Conservation (phyloP, 1,140 invertebrate genomes). For the honey bee (Apis mellifera) region DNA sequence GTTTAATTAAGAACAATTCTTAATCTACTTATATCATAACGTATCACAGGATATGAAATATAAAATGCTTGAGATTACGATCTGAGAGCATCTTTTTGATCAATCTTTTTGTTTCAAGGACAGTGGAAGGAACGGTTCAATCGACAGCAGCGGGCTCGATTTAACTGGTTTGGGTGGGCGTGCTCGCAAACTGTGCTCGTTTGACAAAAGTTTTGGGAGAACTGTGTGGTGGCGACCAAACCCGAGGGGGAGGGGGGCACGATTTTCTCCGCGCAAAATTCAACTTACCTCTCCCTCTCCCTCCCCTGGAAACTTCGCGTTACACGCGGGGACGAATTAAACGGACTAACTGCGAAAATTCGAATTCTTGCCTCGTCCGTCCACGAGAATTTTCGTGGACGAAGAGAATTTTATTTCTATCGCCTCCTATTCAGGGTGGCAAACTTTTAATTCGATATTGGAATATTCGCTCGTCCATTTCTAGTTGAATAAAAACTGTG, state of each 20-base stretch:
- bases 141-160: background rate
- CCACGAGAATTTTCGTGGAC: background rate
- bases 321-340: background rate
- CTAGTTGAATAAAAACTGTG: slow-evolving; percentile 27
- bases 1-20: too few species aligned
- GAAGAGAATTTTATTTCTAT: slow-evolving; percentile 15
- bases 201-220: slow-evolving; percentile 11
- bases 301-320: background rate
- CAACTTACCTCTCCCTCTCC: too few species aligned
- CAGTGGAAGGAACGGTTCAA: background rate
- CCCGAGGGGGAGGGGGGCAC: background rate
- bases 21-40: too few species aligned
- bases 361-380: background rate
- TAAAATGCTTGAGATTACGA: too few species aligned
- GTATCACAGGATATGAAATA: too few species aligned
- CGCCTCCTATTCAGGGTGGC: background rate
- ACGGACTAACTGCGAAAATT: background rate
- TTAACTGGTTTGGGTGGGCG: background rate
- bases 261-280: background rate
- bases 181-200: background rate
- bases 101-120: background rate
- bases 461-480: slow-evolving; percentile 39
- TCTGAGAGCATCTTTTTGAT: too few species aligned
- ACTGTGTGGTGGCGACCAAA: too few species aligned
- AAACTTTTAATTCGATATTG: slow-evolving; percentile 45